Percentiles rank a stretch among this genome's conserved stretches.
Conservation (phyloP, 2,888 invertebrate species). For the Helleia helle region DNA sequence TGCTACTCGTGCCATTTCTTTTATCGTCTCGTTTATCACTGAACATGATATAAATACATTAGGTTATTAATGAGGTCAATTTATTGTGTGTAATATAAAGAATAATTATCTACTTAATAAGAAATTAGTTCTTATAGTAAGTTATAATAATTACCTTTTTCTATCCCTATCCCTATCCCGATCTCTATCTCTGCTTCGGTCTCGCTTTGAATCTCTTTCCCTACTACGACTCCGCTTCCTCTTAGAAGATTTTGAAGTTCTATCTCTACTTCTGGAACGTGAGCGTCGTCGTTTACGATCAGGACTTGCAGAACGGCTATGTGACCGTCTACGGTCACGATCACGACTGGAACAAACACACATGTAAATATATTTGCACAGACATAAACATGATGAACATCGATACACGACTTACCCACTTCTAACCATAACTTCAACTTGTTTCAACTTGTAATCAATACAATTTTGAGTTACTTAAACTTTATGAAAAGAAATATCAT, state of each 20-base stretch:
- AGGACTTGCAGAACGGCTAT: slow-evolving; percentile 73
- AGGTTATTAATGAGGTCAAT: no score
- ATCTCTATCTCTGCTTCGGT: slow-evolving; percentile 65
- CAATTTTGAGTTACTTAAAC: background rate
- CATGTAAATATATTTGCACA: background rate
- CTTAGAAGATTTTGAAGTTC: slow-evolving; percentile 73
- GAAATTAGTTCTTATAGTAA: no score
- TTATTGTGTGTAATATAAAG: no score
- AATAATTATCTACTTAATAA: no score
- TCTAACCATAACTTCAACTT: slow-evolving; percentile 40
- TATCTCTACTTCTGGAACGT: slow-evolving; percentile 75
- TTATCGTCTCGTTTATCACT: slow-evolving; percentile 78
- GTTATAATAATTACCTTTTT: no score
- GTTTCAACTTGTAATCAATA: background rate
- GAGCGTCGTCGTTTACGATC: slow-evolving; percentile 73
- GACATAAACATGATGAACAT: no score
- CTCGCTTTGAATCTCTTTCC: slow-evolving; percentile 75
- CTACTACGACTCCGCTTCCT: slow-evolving; percentile 79
- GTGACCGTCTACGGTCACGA: slow-evolving; percentile 71
- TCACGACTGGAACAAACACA: slow-evolving; percentile 40
- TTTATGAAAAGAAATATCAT: background rate
- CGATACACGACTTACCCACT: slow-evolving; percentile 48
- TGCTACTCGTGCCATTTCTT: slow-evolving; percentile 73
- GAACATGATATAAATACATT: no score
- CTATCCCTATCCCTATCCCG: slow-evolving; percentile 62